A percentile compares a stretch with the other conserved stretches of the same genome.
Conservation (phyloP, 2,113 vertebrate genomes). For the Cygnus buccinator region DNA sequence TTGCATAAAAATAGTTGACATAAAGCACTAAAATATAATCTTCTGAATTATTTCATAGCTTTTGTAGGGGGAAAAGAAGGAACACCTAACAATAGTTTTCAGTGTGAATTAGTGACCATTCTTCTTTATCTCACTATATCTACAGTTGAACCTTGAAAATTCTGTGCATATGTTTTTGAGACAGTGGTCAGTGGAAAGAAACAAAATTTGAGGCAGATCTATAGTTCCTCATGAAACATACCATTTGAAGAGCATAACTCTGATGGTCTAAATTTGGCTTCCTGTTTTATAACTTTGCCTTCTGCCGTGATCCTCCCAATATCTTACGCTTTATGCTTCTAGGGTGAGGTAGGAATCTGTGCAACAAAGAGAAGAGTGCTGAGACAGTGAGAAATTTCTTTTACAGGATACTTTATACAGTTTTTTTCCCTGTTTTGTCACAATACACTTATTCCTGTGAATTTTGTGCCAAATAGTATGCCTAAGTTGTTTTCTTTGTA, state of each 20-base stretch:
- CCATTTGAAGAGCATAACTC: neutral
- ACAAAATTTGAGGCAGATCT: neutral
- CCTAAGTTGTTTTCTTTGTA: neutral
- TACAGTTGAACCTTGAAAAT: neutral
- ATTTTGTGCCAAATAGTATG: neutral
- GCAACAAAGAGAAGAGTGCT: neutral
- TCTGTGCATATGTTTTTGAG: neutral
- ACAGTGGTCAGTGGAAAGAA: neutral
- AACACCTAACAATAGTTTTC: neutral
- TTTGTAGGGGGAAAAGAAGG: neutral
- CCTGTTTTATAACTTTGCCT: neutral
- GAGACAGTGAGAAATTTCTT: neutral
- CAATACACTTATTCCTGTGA: neutral
- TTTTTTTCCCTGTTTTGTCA: neutral
- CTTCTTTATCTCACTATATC: neutral
- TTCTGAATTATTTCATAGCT: neutral
- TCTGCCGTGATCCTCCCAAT: neutral
- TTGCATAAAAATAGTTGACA: neutral
- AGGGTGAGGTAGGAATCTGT: neutral
- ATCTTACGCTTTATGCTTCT: neutral
- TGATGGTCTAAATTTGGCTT: neutral
- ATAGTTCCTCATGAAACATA: neutral
- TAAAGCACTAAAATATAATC: neutral
- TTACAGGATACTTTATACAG: neutral
- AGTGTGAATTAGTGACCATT: neutral